A percentile compares a stretch with the other conserved stretches of the same genome.
These are phyloP conservation scores for Patella depressa DNA, from an alignment of 2,888 invertebrate genomes.

Conservation along the genomic window DNA sequence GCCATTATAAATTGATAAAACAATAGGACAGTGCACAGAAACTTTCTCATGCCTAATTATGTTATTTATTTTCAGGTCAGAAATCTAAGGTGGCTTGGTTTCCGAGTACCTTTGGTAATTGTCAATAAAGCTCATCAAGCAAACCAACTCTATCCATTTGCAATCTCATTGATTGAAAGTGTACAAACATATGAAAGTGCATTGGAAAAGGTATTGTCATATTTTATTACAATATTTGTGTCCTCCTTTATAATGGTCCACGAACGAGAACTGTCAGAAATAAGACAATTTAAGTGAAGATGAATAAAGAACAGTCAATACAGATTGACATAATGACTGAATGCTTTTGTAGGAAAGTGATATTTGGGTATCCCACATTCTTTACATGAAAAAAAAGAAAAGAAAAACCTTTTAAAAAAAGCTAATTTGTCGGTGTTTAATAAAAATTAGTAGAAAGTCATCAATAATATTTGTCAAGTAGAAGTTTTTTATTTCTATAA, in stretches of 20 bases:
- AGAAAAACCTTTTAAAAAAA: no score
- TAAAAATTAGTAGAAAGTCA: no score
- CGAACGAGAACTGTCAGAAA: no score
- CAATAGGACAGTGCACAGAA: background rate
- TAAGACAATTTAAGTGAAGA: no score
- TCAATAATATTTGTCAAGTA: no score
- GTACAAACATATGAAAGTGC: constrained; percentile 97
- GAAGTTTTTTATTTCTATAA: no score
- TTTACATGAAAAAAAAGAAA: no score
- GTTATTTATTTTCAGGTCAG: constrained; percentile 76
- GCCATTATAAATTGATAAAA: no score
- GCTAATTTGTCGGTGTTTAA: no score
- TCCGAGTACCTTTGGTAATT: constrained; percentile 96
- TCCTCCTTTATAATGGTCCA: background rate
- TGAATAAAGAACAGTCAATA: no score
- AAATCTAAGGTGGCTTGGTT: constrained; percentile 94
- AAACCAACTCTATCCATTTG: constrained; percentile 97
- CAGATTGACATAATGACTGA: background rate
- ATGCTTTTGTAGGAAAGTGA: no score
- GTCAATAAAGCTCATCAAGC: constrained; percentile 99
- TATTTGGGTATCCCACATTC: no score
- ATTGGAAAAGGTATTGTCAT: constrained; percentile 87
- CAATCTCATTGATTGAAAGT: constrained; percentile 97
- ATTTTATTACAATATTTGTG: background rate
- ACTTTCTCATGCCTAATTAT: background rate